Evolutionary conservation across 2,113 vertebrate genomes (phyloP), one percentile per base, ranked within the genome.

Genomic region (Nothobranchius furzeri): DNA sequence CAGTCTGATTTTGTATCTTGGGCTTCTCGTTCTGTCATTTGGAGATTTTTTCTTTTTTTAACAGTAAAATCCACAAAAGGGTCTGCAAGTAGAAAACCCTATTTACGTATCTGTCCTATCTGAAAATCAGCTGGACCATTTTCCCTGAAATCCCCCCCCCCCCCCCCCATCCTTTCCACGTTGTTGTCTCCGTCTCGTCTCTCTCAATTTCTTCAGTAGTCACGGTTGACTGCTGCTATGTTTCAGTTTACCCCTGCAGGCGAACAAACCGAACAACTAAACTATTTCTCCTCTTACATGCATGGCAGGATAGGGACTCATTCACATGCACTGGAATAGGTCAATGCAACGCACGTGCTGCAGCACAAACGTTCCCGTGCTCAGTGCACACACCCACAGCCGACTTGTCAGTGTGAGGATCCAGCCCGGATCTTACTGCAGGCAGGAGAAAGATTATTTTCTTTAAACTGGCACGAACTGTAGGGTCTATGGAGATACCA

Each of bases 231-330:
- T 82, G 85, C 58, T 60, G 73, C 73, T 71, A 60, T 53, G 83
- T 87, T 81, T 77, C 77, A 68, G 36, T 73, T 68, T 49, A 25
- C 56, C 60, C 84, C 74, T 83, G 70, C 70, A 49, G 78, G 83
- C 64, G 6, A 77, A 75, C n/a, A 71, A 24, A 68, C 58, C 10
- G 40, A 84, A 74, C 70, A 66, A 50, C 82, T 81, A 76, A 88
- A 86, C 72, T 66, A 77, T 86, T 85, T 86, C 61, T 88, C 61
- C 30, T 79, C 89, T 88, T 75, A 80, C 75, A 84, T 85, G 84
- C 86, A 83, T 75, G 79, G 48, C 30, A 40, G 60, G 42, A 54
- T 24, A 49, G 47, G 30, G 64, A 75, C 61, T 72, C 65, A 69
- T 68, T 74, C 74, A 53, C 63, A 62, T 52, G 67, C 47, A 78